phyloP scores from a whole-genome alignment of 1,140 invertebrate genomes.

The Aphaenogaster rudis region DNA sequence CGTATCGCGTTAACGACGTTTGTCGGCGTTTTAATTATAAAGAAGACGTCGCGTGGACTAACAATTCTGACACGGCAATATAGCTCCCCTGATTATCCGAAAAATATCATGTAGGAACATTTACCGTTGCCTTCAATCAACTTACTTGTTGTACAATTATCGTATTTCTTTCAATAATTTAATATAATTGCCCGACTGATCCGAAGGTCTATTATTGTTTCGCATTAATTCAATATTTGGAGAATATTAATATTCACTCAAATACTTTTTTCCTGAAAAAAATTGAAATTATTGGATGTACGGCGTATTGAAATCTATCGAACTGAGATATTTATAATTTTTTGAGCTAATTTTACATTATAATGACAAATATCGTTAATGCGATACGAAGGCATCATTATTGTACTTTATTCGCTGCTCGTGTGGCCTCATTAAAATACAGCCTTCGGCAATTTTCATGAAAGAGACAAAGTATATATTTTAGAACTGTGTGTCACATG shows the following conservation, averaged over 20 bases:
- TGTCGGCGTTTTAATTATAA: conserved; percentile 14
- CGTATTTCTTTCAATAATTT: conserved; percentile 9
- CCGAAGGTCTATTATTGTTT: too few relatives aligned
- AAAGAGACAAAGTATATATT: neutral
- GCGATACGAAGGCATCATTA: neutral
- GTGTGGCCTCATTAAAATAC: neutral
- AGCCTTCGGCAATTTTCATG: neutral
- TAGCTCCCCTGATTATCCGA: neutral
- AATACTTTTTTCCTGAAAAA: too few relatives aligned
- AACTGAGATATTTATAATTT: too few relatives aligned
- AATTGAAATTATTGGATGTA: too few relatives aligned
- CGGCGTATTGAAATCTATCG: too few relatives aligned
- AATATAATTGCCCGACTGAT: neutral
- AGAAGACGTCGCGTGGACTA: neutral
- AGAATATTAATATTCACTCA: too few relatives aligned
- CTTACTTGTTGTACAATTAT: neutral
- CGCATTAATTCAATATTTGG: too few relatives aligned
- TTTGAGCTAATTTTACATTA: too few relatives aligned
- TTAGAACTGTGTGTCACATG: neutral
- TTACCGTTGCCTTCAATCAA: neutral
- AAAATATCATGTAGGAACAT: neutral
- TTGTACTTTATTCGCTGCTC: neutral
- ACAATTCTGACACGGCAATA: neutral
- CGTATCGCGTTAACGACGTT: neutral
- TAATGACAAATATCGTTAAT: neutral